A percentile compares a stretch with the other conserved stretches of the same genome.
Conservation (phyloP, 1,140 invertebrate species). For the Achatina immaculata region DNA sequence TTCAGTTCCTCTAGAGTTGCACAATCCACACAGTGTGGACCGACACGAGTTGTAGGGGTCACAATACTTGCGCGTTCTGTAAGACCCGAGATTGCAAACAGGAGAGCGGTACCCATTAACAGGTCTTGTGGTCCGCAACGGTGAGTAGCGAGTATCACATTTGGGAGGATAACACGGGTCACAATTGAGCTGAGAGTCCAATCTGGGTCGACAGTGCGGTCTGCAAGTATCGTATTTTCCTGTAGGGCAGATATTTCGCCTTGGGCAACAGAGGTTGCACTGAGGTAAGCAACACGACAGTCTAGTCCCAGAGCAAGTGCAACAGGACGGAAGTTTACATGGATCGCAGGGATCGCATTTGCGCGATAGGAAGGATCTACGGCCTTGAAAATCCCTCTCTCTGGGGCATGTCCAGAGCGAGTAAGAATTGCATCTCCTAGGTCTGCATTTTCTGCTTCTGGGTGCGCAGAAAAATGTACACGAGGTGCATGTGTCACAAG, state of each 20-base stretch:
- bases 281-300: no score
- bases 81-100: no score
- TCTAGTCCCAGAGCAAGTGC: no score
- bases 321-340: no score
- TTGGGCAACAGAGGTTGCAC: not conserved
- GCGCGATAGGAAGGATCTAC: not conserved
- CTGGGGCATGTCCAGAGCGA: not conserved
- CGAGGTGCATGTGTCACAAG: not conserved
- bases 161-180: not conserved
- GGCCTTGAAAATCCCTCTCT: not conserved
- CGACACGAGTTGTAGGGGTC: not conserved
- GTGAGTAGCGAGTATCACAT: not conserved
- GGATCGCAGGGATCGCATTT: not conserved
- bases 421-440: not conserved
- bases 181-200: not conserved
- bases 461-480: not conserved
- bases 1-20: not conserved
- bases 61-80: not conserved
- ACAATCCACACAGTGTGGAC: not conserved
- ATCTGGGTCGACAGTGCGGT: not conserved
- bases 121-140: no score
- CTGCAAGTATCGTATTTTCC: not conserved
- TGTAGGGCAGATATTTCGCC: not conserved
- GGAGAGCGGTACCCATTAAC: no score
- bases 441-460: not conserved